These are phyloP conservation scores for Siniperca obscura DNA, from an alignment of 2,797 vertebrate species.

Conservation along the genomic window DNA sequence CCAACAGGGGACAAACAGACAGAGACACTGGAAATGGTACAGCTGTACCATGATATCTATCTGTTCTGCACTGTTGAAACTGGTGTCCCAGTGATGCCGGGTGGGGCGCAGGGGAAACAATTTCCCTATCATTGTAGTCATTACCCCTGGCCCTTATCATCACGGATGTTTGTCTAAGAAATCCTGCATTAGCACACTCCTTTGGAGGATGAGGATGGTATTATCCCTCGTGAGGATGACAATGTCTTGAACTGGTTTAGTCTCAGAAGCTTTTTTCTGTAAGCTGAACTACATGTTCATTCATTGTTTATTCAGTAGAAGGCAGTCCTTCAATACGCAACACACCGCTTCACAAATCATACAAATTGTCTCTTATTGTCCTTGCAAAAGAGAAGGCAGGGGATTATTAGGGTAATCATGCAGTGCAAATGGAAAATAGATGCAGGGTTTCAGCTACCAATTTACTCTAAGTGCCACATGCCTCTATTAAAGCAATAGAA, in stretches of 20 bases:
- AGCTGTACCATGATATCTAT: background rate
- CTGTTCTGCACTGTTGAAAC: constrained; percentile 30
- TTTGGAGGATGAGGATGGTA: constrained; percentile 26
- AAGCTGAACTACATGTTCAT: background rate
- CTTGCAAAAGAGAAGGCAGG: constrained; percentile 14
- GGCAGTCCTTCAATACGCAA: background rate
- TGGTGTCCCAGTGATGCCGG: constrained; percentile 53
- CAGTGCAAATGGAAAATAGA: constrained; percentile 38
- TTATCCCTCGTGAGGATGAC: constrained; percentile 15
- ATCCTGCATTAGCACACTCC: constrained; percentile 38
- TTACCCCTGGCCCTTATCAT: constrained; percentile 72
- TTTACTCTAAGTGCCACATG: constrained; percentile 37
- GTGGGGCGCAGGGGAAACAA: constrained; percentile 64
- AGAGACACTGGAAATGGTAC: too few species aligned
- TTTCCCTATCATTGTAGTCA: constrained; percentile 75
- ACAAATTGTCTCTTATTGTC: constrained; percentile 27
- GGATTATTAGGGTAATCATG: constrained; percentile 40
- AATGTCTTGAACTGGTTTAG: constrained; percentile 7
- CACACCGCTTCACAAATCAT: constrained; percentile 12
- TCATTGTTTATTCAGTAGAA: constrained; percentile 15
- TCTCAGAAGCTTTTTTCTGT: background rate
- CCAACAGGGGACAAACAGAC: too few species aligned
- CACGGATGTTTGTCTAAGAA: constrained; percentile 73
- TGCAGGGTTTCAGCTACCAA: constrained; percentile 17
- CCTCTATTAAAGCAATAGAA: constrained; percentile 13